These are phyloP conservation scores for Pseudanteris insignis DNA, from an alignment of 2,888 invertebrate genomes.

Conservation along the genomic window DNA sequence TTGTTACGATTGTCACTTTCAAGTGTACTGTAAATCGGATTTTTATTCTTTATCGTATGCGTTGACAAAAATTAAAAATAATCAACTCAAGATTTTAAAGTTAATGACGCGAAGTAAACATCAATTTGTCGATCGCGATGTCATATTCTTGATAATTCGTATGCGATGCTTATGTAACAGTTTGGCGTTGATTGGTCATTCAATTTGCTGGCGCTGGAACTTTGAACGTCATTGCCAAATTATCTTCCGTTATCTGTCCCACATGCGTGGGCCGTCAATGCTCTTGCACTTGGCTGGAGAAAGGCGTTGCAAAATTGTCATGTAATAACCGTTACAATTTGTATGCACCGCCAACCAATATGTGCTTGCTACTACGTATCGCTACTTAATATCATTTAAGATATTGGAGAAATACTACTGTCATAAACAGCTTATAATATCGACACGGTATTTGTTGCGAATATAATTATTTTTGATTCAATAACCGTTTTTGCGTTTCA, in stretches of 20 bases:
- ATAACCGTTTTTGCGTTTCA: too few species aligned
- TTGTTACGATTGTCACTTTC: too few species aligned
- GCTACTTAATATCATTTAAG: slow-evolving; percentile 27
- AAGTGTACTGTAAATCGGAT: too few species aligned
- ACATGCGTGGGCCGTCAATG: slow-evolving; percentile 39
- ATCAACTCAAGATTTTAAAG: not conserved
- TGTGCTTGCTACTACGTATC: slow-evolving; percentile 25
- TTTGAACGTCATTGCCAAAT: slow-evolving; percentile 42
- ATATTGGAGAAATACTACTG: not conserved
- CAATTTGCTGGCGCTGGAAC: slow-evolving; percentile 25
- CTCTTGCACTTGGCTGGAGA: slow-evolving; percentile 31
- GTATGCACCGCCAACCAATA: slow-evolving; percentile 32
- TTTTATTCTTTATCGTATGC: too few species aligned
- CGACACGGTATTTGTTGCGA: too few species aligned
- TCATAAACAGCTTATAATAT: slow-evolving; percentile 2
- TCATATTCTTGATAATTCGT: slow-evolving; percentile 1
- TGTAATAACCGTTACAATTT: slow-evolving; percentile 45
- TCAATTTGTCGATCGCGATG: slow-evolving; percentile 8
- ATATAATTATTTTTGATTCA: too few species aligned
- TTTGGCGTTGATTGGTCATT: slow-evolving; percentile 27
- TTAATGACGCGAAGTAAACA: not conserved
- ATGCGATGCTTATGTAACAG: slow-evolving; percentile 12
- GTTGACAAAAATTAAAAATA: not conserved
- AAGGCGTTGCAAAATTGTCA: slow-evolving; percentile 43
- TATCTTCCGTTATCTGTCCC: slow-evolving; percentile 44